These are phyloP conservation scores for Clistopyga incitator DNA, from an alignment of 2,888 invertebrate genomes.

Conservation along the genomic window DNA sequence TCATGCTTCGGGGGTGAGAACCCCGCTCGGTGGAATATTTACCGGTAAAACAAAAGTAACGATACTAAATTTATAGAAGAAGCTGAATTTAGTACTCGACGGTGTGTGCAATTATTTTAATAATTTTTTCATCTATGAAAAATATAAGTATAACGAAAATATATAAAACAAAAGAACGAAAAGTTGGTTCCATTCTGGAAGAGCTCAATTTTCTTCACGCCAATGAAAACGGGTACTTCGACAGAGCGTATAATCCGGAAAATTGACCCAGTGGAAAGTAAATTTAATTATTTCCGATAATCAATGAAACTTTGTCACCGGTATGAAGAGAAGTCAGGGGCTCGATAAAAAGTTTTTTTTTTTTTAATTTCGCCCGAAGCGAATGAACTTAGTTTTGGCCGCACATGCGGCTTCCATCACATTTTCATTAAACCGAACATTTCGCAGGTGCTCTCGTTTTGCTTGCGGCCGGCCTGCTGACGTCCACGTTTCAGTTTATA, in stretches of 20 bases:
- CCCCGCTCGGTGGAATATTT: constrained; percentile 91
- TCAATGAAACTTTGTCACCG: constrained; percentile 2
- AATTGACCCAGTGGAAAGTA: not conserved
- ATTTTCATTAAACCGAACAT: constrained; percentile 42
- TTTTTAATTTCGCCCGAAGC: constrained; percentile 16
- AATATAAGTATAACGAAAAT: not conserved
- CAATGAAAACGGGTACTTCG: not conserved
- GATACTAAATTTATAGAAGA: not conserved
- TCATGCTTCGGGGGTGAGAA: constrained; percentile 93
- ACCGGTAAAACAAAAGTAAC: constrained; percentile 83
- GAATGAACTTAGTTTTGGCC: constrained; percentile 8
- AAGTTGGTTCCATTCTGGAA: constrained; percentile 2
- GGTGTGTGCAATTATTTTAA: too few species aligned
- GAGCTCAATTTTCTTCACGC: not conserved
- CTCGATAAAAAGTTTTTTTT: constrained; percentile 10
- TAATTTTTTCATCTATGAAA: too few species aligned
- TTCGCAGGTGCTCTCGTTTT: constrained; percentile 85
- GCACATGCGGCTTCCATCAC: constrained; percentile 19
- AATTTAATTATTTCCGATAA: constrained; percentile 12
- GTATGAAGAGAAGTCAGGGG: not conserved
- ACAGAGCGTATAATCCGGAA: not conserved
- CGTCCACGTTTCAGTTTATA: constrained; percentile 85
- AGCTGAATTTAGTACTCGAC: too few species aligned
- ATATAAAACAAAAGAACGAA: not conserved
- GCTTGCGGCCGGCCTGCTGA: constrained; percentile 85